Evolutionary conservation across 1,140 invertebrate genomes (phyloP).

Genomic region (Ephestia elutella): DNA sequence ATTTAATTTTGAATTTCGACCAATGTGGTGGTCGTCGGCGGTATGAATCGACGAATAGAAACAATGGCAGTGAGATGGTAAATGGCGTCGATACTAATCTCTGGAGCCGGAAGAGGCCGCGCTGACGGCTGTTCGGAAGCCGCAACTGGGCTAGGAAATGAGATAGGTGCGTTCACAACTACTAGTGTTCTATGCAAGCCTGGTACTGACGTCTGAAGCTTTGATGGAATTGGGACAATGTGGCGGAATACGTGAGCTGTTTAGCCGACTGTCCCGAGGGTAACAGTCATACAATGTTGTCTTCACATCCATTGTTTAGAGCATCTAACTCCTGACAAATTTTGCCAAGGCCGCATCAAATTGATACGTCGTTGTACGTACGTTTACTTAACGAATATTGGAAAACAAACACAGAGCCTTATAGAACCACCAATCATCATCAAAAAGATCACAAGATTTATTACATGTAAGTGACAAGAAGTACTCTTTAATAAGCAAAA

Average conservation of each 20-base stretch:
- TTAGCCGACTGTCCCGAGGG: constrained; percentile 12
- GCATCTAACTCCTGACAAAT: constrained; percentile 16
- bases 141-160: constrained; percentile 71
- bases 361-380: too few relatives aligned
- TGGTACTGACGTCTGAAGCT: constrained; percentile 30
- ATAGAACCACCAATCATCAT: too few relatives aligned
- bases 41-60: constrained; percentile 51
- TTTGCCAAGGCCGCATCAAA: background rate
- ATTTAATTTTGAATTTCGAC: constrained; percentile 9
- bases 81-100: constrained; percentile 68
- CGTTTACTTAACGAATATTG: too few relatives aligned
- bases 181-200: constrained; percentile 35
- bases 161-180: constrained; percentile 62
- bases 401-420: too few relatives aligned
- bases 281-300: constrained; percentile 15
- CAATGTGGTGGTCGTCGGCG: constrained; percentile 8
- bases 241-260: constrained; percentile 19
- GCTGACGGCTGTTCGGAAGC: constrained; percentile 64
- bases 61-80: constrained; percentile 63
- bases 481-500: background rate
- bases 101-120: constrained; percentile 59
- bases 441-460: too few relatives aligned
- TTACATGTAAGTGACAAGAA: too few relatives aligned
- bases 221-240: constrained; percentile 56
- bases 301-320: background rate